phyloP scores from a whole-genome alignment of 2,113 vertebrate species.

The Phrynocephalus versicolor region DNA sequence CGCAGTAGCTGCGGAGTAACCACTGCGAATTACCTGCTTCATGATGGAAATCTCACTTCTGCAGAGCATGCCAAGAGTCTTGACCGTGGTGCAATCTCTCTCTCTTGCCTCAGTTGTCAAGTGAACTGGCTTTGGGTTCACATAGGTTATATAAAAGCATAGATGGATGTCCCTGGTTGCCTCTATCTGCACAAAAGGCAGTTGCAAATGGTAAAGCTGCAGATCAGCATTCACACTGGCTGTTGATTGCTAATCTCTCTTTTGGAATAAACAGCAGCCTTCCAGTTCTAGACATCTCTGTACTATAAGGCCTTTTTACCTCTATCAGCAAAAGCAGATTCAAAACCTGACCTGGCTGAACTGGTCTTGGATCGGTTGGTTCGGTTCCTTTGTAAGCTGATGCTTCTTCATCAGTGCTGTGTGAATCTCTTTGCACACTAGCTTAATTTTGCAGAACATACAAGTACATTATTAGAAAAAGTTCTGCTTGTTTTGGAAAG shows the following conservation, averaged over 20 bases:
- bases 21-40: neutral
- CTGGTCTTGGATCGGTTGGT: neutral
- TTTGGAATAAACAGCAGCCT: neutral
- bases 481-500: neutral
- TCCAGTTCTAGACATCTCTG: neutral
- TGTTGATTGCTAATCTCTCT: neutral
- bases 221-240: neutral
- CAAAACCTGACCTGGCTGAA: neutral
- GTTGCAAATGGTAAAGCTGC: neutral
- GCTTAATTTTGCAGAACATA: neutral
- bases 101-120: neutral
- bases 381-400: neutral
- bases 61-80: neutral
- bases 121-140: neutral
- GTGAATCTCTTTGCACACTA: neutral
- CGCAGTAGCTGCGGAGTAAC: neutral
- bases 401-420: neutral
- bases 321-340: neutral
- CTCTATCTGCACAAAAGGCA: neutral
- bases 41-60: neutral
- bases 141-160: neutral
- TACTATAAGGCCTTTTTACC: neutral
- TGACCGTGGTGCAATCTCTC: neutral
- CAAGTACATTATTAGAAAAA: conserved; percentile 18
- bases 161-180: neutral